Evolutionary conservation across 1,140 invertebrate species (phyloP), one percentile per base, ranked within the genome.

Genomic region (Micrasema longulum): DNA sequence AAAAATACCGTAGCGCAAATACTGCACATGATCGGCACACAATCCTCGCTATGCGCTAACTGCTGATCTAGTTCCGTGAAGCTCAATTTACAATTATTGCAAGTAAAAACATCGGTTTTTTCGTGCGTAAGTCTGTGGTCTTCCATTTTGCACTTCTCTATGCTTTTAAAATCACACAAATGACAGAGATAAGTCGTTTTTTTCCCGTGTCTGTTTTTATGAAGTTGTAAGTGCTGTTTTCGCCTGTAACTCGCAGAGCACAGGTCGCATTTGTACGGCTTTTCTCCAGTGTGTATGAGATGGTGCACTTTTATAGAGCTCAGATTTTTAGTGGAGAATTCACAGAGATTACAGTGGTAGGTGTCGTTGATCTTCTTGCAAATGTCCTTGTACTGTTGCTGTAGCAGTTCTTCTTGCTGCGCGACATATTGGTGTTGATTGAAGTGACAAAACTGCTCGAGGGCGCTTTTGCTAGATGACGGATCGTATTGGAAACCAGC

Each of bases 201-300:
- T 38, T 60, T 41, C 14, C 10, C 35, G 35, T 60, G 55, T 6
- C 55, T 14, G 35, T 60, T 60, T 60, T 22, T 38, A 5, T 60
- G 55, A 1, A 41, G 16, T 22, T 60, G 14, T n/a, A 60, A 18
- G 6, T 60, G 55, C 20, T 60, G 55, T 23, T 60, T 60, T 7
- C 55, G 35, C 20, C 55, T 38, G 18, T 60, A 60, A 14, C 35
- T 60, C 6, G 55, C 55, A 6, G 55, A 20, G 16, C 55, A 60
- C 3, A 18, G 1, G 36, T 60, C 55, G 18, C 55, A 60, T 20
- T 60, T 60, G 55, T 60, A 60, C 1, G 55, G 55, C 22, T 60
- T 60, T 38, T 22, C 36, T 1, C 55, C 55, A 1, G 55, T 60
- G 18, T 60, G 55, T 11, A 60, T 41, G 12, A 60, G 55, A 12